Conservation (phyloP, 2,113 vertebrate genomes). For the Dromiciops gliroides region DNA sequence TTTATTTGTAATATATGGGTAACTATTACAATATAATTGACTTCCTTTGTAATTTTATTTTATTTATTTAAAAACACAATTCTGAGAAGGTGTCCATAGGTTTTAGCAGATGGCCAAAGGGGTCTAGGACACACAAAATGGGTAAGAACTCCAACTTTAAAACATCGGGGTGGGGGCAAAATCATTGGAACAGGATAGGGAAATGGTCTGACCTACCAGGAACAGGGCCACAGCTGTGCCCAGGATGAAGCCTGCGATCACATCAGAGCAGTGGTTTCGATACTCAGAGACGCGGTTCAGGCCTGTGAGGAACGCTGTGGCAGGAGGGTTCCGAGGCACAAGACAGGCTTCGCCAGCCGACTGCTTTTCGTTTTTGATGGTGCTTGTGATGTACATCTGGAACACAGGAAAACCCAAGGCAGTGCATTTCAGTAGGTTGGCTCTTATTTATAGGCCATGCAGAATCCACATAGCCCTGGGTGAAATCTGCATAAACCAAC, state of each 20-base stretch:
- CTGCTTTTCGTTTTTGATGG: conserved; percentile 98
- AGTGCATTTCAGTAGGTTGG: neutral
- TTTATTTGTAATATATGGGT: neutral
- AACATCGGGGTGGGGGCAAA: neutral
- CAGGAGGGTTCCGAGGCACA: conserved; percentile 95
- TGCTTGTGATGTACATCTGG: conserved; percentile 99
- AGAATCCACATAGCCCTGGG: neutral
- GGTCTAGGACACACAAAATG: neutral
- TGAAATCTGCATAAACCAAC: neutral
- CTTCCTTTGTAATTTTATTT: neutral
- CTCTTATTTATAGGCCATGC: fast-evolving
- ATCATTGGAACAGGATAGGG: neutral
- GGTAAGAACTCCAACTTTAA: neutral
- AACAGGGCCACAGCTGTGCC: conserved; percentile 95
- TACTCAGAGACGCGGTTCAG: conserved; percentile 98
- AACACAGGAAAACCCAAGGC: conserved; percentile 45
- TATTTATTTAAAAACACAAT: neutral
- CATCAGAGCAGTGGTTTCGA: conserved; percentile 97
- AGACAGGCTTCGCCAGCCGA: conserved; percentile 95
- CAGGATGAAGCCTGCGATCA: conserved; percentile 96
- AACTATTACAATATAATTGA: neutral
- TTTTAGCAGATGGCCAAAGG: neutral
- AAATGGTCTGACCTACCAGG: conserved; percentile 86
- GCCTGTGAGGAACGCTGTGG: conserved; percentile 93
- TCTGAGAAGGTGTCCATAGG: neutral